These are phyloP conservation scores for Hypotaenidia philippensis DNA, from an alignment of 2,797 vertebrate species.

Conservation along the genomic window DNA sequence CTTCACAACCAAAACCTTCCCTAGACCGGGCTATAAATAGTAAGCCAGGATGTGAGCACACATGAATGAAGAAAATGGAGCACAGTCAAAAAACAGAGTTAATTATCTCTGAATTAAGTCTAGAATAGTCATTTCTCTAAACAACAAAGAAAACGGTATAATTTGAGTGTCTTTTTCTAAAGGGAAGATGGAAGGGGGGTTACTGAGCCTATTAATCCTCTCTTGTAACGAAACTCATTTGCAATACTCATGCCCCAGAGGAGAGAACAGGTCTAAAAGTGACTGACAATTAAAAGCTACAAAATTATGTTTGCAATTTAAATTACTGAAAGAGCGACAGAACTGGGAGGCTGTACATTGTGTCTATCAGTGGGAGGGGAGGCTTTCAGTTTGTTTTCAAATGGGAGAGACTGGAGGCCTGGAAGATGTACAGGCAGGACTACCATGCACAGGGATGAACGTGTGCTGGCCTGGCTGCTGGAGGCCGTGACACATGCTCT, in stretches of 20 bases:
- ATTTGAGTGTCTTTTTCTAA: slow-evolving; percentile 1
- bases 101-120: slow-evolving; percentile 29
- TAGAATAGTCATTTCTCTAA: slow-evolving; percentile 21
- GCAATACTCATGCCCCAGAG: slow-evolving; percentile 39
- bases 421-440: neutral
- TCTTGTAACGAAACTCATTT: slow-evolving; percentile 48
- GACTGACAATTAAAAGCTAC: slow-evolving; percentile 61
- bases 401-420: neutral
- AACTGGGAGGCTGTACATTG: neutral
- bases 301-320: slow-evolving; percentile 40
- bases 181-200: slow-evolving; percentile 12
- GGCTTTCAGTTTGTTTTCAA: neutral
- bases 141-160: neutral
- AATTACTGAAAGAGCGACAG: slow-evolving; percentile 6
- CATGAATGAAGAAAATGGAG: neutral
- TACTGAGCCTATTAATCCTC: slow-evolving; percentile 40
- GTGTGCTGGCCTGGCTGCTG: neutral
- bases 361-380: neutral
- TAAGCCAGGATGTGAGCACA: neutral
- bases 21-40: neutral
- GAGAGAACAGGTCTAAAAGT: slow-evolving; percentile 57
- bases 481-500: neutral
- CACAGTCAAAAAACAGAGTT: neutral
- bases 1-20: neutral
- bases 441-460: neutral